These are phyloP conservation scores for Poeciliopsis infans DNA, from an alignment of 2,797 vertebrate genomes.

Conservation along the genomic window DNA sequence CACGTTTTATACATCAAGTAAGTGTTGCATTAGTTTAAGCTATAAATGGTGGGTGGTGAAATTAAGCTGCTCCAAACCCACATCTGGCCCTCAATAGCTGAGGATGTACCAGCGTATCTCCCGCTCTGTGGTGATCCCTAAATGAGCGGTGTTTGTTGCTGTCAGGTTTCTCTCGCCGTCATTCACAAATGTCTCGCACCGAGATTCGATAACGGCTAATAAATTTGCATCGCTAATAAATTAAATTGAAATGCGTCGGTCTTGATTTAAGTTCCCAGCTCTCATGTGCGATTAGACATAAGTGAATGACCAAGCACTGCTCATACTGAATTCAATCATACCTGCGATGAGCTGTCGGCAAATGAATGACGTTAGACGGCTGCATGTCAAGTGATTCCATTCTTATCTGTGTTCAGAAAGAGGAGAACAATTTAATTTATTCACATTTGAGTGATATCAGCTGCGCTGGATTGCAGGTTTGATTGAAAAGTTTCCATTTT, in stretches of 20 bases:
- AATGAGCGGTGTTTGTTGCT: slow-evolving; percentile 33
- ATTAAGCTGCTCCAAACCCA: slow-evolving; percentile 34
- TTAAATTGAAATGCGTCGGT: slow-evolving; percentile 15
- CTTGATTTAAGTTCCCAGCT: neutral
- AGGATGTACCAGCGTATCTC: slow-evolving; percentile 42
- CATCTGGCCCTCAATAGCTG: slow-evolving; percentile 27
- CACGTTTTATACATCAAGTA: slow-evolving; percentile 20
- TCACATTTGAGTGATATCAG: neutral
- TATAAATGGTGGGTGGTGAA: slow-evolving; percentile 28
- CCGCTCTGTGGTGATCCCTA: slow-evolving; percentile 40
- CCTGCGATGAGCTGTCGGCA: slow-evolving; percentile 37
- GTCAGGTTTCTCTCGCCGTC: slow-evolving; percentile 32
- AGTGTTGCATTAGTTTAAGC: slow-evolving; percentile 29
- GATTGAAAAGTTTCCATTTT: slow-evolving; percentile 52
- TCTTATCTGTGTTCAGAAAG: neutral
- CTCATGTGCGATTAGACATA: slow-evolving; percentile 37
- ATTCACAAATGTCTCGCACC: slow-evolving; percentile 61
- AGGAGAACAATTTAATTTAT: neutral
- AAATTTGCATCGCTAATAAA: neutral
- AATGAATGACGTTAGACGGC: neutral
- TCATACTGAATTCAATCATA: slow-evolving; percentile 52
- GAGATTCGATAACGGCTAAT: slow-evolving; percentile 42
- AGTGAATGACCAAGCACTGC: slow-evolving; percentile 37
- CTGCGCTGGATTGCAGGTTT: slow-evolving; percentile 26
- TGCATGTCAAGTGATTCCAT: neutral